phyloP scores from a whole-genome alignment of 1,140 invertebrate species.

The Brachionus paranguensis region DNA sequence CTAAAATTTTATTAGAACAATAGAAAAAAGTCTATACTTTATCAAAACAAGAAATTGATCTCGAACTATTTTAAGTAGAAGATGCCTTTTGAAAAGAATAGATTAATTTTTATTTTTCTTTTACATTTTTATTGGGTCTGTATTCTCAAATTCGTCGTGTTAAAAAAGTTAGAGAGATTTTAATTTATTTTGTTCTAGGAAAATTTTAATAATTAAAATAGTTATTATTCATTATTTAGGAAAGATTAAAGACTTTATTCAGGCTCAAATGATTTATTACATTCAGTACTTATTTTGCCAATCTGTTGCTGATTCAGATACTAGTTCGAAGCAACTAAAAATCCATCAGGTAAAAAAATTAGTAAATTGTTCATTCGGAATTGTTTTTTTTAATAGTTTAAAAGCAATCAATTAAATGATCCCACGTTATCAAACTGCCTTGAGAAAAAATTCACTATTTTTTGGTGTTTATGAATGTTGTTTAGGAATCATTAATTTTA shows the following conservation, averaged over 20 bases:
- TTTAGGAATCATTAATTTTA: neutral
- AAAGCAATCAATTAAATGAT: neutral
- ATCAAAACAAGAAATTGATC: neutral
- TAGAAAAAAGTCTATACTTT: neutral
- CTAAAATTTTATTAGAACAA: neutral
- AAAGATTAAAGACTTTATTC: neutral
- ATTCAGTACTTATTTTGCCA: neutral
- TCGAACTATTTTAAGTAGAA: neutral
- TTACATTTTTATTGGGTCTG: neutral
- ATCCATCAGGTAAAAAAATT: neutral
- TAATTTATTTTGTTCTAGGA: neutral
- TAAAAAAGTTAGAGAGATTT: neutral
- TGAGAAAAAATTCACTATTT: neutral
- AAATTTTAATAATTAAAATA: neutral
- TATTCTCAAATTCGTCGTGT: neutral
- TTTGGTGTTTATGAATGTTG: too few species aligned
- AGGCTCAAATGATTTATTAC: neutral
- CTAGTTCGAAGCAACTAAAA: neutral
- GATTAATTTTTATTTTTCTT: neutral
- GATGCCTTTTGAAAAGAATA: neutral
- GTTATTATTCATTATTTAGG: neutral
- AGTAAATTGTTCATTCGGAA: neutral
- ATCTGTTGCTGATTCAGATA: neutral
- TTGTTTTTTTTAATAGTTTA: neutral
- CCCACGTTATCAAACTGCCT: neutral